phyloP scores from a whole-genome alignment of 2,888 invertebrate species.

The Leucoptera coffeella region DNA sequence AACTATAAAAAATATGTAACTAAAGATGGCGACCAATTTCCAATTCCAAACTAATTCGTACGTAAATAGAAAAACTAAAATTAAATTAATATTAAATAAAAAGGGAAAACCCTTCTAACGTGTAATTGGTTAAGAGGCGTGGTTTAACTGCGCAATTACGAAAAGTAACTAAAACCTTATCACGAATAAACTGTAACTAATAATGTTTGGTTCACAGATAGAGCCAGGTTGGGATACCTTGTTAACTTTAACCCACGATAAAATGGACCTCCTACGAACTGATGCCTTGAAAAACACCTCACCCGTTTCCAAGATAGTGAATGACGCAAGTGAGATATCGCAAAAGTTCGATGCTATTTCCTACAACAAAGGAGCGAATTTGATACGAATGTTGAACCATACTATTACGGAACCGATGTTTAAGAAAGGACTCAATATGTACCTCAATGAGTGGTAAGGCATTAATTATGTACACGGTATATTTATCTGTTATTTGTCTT shows the following conservation, averaged over 20 bases:
- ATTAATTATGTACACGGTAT: too few species aligned
- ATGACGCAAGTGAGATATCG: constrained; percentile 49
- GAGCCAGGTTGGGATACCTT: constrained; percentile 51
- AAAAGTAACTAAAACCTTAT: too few species aligned
- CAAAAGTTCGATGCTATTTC: constrained; percentile 56
- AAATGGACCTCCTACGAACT: constrained; percentile 44
- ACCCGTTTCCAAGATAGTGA: constrained; percentile 44
- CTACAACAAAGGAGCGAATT: constrained; percentile 51
- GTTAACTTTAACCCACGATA: constrained; percentile 45
- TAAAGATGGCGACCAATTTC: too few species aligned
- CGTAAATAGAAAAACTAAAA: too few species aligned
- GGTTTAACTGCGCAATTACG: too few species aligned
- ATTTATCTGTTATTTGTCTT: too few species aligned
- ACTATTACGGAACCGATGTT: constrained; percentile 46
- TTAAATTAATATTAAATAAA: too few species aligned
- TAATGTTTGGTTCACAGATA: constrained; percentile 33
- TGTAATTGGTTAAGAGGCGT: too few species aligned
- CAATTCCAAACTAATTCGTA: too few species aligned
- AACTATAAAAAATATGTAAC: too few species aligned
- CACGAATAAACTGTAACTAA: too few species aligned
- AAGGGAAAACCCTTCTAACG: too few species aligned
- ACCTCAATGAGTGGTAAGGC: constrained; percentile 52
- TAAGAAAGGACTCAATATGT: constrained; percentile 41
- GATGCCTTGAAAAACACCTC: constrained; percentile 52
- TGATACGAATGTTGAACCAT: constrained; percentile 56